Conservation (phyloP, 2,888 invertebrate species). For the Zhuqinia jingwanae region DNA sequence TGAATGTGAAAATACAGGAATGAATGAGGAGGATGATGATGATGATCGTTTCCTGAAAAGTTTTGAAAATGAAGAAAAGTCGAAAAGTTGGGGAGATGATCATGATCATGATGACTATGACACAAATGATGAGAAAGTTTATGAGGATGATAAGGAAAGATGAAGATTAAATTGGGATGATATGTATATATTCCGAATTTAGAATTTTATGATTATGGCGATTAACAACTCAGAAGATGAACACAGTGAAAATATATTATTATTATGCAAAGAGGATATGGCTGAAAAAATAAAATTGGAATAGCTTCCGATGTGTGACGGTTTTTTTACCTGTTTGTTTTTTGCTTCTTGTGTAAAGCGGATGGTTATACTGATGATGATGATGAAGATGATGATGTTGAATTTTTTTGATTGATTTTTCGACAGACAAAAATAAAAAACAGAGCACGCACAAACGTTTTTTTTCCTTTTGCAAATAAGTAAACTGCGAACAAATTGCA, state of each 20-base stretch:
- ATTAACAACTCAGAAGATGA: neutral
- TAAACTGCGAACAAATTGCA: constrained; percentile 43
- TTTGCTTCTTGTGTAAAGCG: neutral
- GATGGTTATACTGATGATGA: too few species aligned
- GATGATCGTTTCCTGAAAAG: neutral
- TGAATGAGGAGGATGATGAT: neutral
- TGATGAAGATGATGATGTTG: neutral
- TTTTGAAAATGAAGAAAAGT: too few species aligned
- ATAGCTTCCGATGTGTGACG: neutral
- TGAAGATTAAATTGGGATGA: constrained; percentile 47
- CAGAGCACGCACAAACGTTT: neutral
- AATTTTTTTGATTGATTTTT: constrained; percentile 1
- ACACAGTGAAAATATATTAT: neutral
- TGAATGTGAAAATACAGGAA: neutral
- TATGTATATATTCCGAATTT: constrained; percentile 22
- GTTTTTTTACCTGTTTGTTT: constrained; percentile 5
- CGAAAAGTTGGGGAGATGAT: neutral
- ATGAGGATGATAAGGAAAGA: constrained; percentile 14
- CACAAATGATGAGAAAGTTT: constrained; percentile 19
- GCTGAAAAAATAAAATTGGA: too few species aligned
- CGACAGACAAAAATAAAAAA: neutral
- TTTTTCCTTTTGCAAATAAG: neutral
- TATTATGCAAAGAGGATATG: too few species aligned
- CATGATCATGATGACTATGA: neutral
- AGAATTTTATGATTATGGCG: neutral